Evolutionary conservation across 2,888 invertebrate genomes (phyloP).

Genomic region (Eristalinus sepulchralis): DNA sequence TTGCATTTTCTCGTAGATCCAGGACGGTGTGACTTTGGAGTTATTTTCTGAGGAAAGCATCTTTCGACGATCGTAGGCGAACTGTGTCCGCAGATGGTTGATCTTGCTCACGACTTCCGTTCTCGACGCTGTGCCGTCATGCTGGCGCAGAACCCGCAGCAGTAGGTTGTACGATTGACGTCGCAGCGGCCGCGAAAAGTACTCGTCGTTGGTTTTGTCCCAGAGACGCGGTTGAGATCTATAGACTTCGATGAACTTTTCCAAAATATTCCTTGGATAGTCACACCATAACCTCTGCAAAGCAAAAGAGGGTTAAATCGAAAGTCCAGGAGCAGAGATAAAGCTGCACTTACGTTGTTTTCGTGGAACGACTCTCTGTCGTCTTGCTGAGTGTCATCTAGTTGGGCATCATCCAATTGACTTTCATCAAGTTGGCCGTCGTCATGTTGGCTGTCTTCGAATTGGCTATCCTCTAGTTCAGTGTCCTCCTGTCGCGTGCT

Average conservation of each 20-base stretch:
- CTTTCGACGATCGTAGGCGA: slow-evolving; percentile 14
- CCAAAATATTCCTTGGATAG: slow-evolving; percentile 42
- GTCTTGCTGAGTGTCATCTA: too few species aligned
- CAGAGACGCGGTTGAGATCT: slow-evolving; percentile 45
- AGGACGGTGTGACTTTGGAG: background rate
- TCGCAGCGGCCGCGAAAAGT: slow-evolving; percentile 34
- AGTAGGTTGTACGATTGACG: slow-evolving; percentile 47
- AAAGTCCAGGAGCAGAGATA: background rate
- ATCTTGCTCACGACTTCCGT: slow-evolving; percentile 37
- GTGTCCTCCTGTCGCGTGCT: background rate
- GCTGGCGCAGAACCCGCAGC: slow-evolving; percentile 27
- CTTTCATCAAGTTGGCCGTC: background rate
- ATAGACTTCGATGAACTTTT: slow-evolving; percentile 56
- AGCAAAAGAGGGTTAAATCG: background rate
- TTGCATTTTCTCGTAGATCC: slow-evolving; percentile 36
- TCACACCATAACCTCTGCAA: slow-evolving; percentile 23
- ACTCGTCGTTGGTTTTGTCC: slow-evolving; percentile 56
- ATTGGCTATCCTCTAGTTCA: too few species aligned
- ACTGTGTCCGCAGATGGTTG: slow-evolving; percentile 30
- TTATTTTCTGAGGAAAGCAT: background rate
- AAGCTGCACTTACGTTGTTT: background rate
- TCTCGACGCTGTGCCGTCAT: slow-evolving; percentile 16
- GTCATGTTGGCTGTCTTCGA: background rate
- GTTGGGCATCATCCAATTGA: background rate
- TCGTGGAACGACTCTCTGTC: background rate